Evolutionary conservation across 2,888 invertebrate genomes (phyloP).

Genomic region (Spodoptera picta): DNA sequence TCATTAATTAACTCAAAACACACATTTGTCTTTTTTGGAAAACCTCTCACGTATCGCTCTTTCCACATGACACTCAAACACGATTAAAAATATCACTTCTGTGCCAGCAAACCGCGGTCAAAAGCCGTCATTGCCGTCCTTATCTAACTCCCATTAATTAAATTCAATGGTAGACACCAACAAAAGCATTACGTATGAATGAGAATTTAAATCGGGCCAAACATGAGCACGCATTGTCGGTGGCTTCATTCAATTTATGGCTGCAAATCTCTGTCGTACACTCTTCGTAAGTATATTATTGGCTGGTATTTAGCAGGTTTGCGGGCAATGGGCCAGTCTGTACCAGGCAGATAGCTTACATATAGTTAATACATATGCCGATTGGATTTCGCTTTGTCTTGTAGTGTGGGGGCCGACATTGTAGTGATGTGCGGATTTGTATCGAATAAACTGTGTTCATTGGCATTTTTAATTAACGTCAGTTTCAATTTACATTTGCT

Average conservation of each 20-base stretch:
- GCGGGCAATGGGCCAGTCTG: constrained; percentile 76
- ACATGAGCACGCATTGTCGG: constrained; percentile 63
- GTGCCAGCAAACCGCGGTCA: constrained; percentile 49
- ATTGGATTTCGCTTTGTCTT: constrained; percentile 68
- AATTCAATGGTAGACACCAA: constrained; percentile 60
- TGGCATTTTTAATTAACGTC: constrained; percentile 3
- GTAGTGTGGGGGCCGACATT: constrained; percentile 17
- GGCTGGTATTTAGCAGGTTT: constrained; percentile 78
- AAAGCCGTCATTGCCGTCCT: constrained; percentile 47
- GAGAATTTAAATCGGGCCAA: constrained; percentile 74
- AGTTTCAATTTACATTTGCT: no score
- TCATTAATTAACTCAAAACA: constrained; percentile 21
- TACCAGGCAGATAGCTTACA: constrained; percentile 76
- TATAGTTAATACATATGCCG: constrained; percentile 66
- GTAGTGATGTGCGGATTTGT: constrained; percentile 11
- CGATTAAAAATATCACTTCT: constrained; percentile 53
- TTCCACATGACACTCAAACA: constrained; percentile 29
- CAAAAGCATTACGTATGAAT: constrained; percentile 67
- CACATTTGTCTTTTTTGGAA: constrained; percentile 10
- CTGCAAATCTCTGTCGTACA: constrained; percentile 79
- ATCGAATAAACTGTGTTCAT: neutral
- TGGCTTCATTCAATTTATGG: constrained; percentile 75
- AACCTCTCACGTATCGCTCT: constrained; percentile 14
- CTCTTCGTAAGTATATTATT: constrained; percentile 80
- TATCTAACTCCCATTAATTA: constrained; percentile 62